Conservation (phyloP, 2,888 invertebrate genomes). For the Leuctra nigra region DNA sequence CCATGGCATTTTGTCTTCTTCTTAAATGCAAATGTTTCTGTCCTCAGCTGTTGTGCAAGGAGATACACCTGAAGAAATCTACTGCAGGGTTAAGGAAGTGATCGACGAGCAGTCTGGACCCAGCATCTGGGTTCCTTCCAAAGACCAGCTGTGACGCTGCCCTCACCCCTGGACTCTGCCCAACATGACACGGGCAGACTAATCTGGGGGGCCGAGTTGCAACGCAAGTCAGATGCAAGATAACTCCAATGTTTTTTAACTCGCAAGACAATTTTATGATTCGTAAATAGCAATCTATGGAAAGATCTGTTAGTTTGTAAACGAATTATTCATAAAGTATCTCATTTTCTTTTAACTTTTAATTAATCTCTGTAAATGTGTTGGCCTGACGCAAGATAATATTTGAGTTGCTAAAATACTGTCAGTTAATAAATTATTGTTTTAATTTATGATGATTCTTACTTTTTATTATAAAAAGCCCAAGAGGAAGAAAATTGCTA, state of each 20-base stretch:
- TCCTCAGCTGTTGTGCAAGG: slow-evolving; percentile 85
- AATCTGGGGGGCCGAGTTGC: slow-evolving; percentile 1
- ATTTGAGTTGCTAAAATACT: slow-evolving; percentile 22
- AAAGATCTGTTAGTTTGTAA: slow-evolving; percentile 26
- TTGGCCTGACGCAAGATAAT: slow-evolving; percentile 21
- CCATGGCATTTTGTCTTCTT: too few species aligned
- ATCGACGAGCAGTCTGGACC: slow-evolving; percentile 94
- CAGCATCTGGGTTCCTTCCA: slow-evolving; percentile 94
- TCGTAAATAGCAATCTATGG: slow-evolving; percentile 14
- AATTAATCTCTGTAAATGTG: slow-evolving; percentile 14
- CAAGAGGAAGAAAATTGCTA: not conserved
- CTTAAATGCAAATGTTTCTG: too few species aligned
- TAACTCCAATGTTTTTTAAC: slow-evolving; percentile 13
- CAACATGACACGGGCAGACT: slow-evolving; percentile 36
- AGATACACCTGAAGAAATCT: slow-evolving; percentile 96
- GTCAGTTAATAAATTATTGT: slow-evolving; percentile 21
- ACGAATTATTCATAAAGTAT: slow-evolving; percentile 12
- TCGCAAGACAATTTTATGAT: slow-evolving; percentile 2
- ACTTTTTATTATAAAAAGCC: not conserved
- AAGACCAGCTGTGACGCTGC: slow-evolving; percentile 86
- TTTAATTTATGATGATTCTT: slow-evolving; percentile 11
- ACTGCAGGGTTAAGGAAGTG: slow-evolving; percentile 89
- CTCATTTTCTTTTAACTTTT: too few species aligned
- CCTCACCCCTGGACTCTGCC: slow-evolving; percentile 42
- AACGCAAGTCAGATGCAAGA: not conserved